Conservation (phyloP, 2,888 invertebrate species). For the Dasysyrphus albostriatus region DNA sequence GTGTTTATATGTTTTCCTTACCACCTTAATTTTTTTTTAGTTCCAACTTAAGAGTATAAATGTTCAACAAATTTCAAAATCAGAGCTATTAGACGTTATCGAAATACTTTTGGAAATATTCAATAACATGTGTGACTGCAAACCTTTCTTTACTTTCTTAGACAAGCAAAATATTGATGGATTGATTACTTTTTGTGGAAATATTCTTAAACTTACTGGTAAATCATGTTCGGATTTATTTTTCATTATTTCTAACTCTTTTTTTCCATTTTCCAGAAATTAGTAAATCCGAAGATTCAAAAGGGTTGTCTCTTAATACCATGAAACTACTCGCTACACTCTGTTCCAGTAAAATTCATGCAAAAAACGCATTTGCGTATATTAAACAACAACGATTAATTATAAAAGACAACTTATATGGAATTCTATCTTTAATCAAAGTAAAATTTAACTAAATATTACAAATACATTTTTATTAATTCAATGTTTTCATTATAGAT, state of each 20-base stretch:
- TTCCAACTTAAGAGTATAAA: constrained; percentile 79
- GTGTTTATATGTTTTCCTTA: not conserved
- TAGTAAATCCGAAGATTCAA: constrained; percentile 74
- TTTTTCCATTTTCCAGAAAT: constrained; percentile 14
- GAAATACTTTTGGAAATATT: constrained; percentile 77
- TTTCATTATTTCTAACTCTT: not conserved
- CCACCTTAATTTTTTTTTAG: constrained; percentile 67
- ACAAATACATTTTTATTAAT: not conserved
- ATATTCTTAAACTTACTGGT: constrained; percentile 78
- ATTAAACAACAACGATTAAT: constrained; percentile 74
- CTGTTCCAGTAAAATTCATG: constrained; percentile 78
- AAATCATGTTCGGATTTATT: constrained; percentile 6
- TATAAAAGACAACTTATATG: constrained; percentile 72
- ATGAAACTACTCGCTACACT: constrained; percentile 78
- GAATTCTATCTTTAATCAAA: constrained; percentile 78
- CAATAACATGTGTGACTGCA: constrained; percentile 77
- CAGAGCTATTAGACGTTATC: constrained; percentile 78
- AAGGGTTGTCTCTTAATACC: constrained; percentile 70
- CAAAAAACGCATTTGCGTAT: constrained; percentile 77
- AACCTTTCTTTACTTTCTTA: constrained; percentile 77
- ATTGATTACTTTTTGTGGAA: constrained; percentile 79
- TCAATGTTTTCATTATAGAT: constrained; percentile 76
- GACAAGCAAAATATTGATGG: constrained; percentile 80
- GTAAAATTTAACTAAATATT: constrained; percentile 69
- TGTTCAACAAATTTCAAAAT: constrained; percentile 73